Base-by-base conservation (phyloP, 2,113 vertebrate genomes). In the Globicephala melas region DNA sequence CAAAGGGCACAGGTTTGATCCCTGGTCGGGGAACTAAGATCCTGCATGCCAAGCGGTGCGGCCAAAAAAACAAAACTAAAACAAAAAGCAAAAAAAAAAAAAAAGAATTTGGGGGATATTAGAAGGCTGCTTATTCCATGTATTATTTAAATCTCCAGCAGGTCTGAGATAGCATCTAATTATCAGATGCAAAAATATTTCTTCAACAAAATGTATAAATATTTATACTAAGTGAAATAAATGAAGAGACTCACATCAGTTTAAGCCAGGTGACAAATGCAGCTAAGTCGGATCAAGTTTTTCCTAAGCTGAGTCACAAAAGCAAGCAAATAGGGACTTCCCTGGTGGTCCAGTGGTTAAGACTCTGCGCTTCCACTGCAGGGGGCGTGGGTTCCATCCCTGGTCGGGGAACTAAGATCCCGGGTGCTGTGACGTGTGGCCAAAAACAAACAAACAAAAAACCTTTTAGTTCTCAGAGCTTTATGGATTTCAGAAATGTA, bases 11-110 rank as follows among this genome's bases (percentile, higher is more conserved):
- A 5, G 20, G 31, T 77, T 33, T 3, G 47, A 77, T 31, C 50
- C 18, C 28, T 33, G 17, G 18, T 77, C 5, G 20, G 21, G 28
- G 18, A 77, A 21, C 74, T 31, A 12, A 77, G 44, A 53, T 53
- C 28, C 47, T 0, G 1, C 31, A 21, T 6, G 47, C 50, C 5
- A 12, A 47, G 44, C 0, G 0, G 1, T 53, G 10, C 1, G 20
- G 44, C 50, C 31, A 77, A 53, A 77, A 77, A 77, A 47, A 9
- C 8, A 50, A 31, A 55, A 55, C 18, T 18, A 21, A 58, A 58
- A 58, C 5, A 20, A 21, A 58, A 20, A 58, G 6, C 1, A 20
- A 77, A 50, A 76, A 50, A 33, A 77, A 76, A 31, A 15, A 20
- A 33, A 10, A 12, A 4, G 31, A 73, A 95, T 63, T 41, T 53